Evolutionary conservation across 1,140 invertebrate species (phyloP).

Genomic region (honey bee (Apis mellifera)): Amel_HAv3.1 CM009937.2:10811001-10811500

Average conservation of each 20-base stretch:
- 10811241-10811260: neutral
- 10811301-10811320: neutral
- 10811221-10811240: too few species aligned
- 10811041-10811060: too few species aligned
- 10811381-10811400: constrained; percentile 64
- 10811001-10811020: neutral
- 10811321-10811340: too few species aligned
- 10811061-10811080: neutral
- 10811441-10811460: constrained; percentile 76
- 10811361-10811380: constrained; percentile 40
- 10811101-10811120: too few species aligned
- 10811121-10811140: too few species aligned
- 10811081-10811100: too few species aligned
- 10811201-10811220: too few species aligned
- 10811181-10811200: too few species aligned
- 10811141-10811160: too few species aligned
- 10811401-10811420: constrained; percentile 74
- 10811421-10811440: constrained; percentile 75
- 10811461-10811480: constrained; percentile 65
- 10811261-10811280: neutral
- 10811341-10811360: neutral
- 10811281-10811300: neutral
- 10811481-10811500: constrained; percentile 64
- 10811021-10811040: constrained; percentile 7
- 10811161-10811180: too few species aligned